Evolutionary conservation across 2,113 vertebrate species (phyloP).

Genomic region (Vanacampus margaritifer): DNA sequence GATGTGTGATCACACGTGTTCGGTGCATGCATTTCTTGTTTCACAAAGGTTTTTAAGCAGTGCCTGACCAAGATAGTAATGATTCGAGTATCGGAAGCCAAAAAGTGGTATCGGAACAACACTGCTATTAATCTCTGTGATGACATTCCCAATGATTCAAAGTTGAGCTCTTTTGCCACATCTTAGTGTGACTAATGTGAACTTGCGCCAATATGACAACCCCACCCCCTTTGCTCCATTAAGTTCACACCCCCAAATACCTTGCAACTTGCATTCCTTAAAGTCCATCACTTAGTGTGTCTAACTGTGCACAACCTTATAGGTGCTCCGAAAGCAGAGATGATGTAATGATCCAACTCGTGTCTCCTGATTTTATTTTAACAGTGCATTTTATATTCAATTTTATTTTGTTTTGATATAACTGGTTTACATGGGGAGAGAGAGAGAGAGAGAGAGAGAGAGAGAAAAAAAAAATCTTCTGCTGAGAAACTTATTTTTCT

Average conservation of each 20-base stretch:
- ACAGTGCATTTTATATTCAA: conserved; percentile 67
- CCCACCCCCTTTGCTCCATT: conserved; percentile 6
- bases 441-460: no score
- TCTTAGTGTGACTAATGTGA: conserved; percentile 42
- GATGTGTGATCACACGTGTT: no score
- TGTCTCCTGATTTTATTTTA: conserved; percentile 60
- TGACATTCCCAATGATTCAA: conserved; percentile 32
- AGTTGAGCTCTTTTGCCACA: conserved; percentile 37
- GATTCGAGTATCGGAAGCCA: no score
- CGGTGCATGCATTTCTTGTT: no score
- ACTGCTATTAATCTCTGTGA: conserved; percentile 25
- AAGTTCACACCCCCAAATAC: conserved; percentile 48
- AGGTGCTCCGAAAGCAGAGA: conserved; percentile 59
- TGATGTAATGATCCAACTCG: conserved; percentile 35
- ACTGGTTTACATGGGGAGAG: conserved; percentile 63
- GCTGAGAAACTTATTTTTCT: conserved; percentile 77
- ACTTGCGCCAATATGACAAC: conserved; percentile 50
- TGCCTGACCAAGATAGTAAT: no score
- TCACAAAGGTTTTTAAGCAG: no score
- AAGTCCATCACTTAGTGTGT: conserved; percentile 48
- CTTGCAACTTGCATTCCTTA: conserved; percentile 59
- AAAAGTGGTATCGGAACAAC: no score
- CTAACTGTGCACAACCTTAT: conserved; percentile 39
- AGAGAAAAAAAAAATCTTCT: conserved; percentile 61
- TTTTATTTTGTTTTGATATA: conserved; percentile 58